Evolutionary conservation across 2,113 vertebrate genomes (phyloP).

Genomic region (Scytalopus superciliaris): DNA sequence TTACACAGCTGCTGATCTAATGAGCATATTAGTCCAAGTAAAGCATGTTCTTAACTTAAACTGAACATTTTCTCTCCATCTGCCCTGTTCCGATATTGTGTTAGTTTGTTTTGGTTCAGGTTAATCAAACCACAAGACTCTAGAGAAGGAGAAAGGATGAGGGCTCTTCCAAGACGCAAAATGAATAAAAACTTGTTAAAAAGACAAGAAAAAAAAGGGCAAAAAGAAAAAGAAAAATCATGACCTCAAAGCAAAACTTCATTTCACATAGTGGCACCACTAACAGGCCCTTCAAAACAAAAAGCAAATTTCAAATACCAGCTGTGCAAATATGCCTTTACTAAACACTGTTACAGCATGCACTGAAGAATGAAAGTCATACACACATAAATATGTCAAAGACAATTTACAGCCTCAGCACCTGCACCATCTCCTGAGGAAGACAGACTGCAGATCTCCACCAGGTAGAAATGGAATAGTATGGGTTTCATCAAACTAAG

Average conservation of each 20-base stretch:
- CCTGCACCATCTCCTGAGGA: neutral
- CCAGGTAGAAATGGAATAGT: neutral
- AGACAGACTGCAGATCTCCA: neutral
- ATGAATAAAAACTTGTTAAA: neutral
- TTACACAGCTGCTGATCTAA: neutral
- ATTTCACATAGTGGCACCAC: neutral
- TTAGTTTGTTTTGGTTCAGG: neutral
- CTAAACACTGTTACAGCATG: neutral
- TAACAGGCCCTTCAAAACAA: neutral
- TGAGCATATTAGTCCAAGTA: neutral
- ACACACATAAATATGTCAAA: neutral
- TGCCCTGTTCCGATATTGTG: neutral
- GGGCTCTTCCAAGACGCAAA: neutral
- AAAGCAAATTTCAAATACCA: neutral
- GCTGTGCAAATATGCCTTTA: neutral
- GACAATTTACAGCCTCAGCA: neutral
- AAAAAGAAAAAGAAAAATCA: rapidly evolving
- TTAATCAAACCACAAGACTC: neutral
- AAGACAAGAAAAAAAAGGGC: neutral
- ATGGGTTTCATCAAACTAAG: neutral
- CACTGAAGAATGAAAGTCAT: neutral
- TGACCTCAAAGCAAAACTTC: neutral
- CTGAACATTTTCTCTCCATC: neutral
- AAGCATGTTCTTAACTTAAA: neutral
- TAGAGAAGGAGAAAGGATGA: neutral